Conservation (phyloP, 2,888 invertebrate species). For the Oscheius sp. region DNA sequence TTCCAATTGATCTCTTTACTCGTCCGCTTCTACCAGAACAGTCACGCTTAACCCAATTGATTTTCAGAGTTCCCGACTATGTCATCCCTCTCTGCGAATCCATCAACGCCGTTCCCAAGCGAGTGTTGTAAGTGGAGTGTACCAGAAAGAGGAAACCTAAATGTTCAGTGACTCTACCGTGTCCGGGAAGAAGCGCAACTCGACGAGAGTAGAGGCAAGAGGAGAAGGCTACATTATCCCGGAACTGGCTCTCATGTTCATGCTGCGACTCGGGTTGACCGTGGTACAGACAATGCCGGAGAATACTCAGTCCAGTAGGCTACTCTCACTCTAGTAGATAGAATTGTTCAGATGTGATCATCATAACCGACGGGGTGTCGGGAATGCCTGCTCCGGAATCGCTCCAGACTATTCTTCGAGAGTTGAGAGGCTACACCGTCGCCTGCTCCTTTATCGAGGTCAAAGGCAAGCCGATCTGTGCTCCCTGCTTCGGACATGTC, state of each 20-base stretch:
- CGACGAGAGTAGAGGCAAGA: conserved; percentile 20
- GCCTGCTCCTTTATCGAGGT: conserved; percentile 84
- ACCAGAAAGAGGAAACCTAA: neutral
- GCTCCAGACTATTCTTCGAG: conserved; percentile 82
- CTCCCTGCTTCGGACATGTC: conserved; percentile 78
- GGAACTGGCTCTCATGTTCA: conserved; percentile 80
- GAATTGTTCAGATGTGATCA: conserved; percentile 73
- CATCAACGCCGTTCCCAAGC: conserved; percentile 16
- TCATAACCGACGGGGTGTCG: conserved; percentile 81
- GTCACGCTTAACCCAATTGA: too few relatives aligned
- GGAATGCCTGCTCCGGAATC: conserved; percentile 82
- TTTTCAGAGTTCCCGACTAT: neutral
- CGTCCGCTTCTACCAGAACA: too few relatives aligned
- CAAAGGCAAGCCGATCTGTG: conserved; percentile 42
- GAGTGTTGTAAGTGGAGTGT: conserved; percentile 16
- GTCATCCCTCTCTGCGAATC: neutral
- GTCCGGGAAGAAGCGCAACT: neutral
- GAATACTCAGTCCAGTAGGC: conserved; percentile 82
- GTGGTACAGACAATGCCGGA: conserved; percentile 83
- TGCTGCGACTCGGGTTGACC: conserved; percentile 83
- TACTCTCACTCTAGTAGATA: neutral
- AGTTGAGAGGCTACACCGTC: conserved; percentile 82
- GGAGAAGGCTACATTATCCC: conserved; percentile 54
- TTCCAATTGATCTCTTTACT: too few relatives aligned
- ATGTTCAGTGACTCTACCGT: conserved; percentile 8